Evolutionary conservation across 2,797 vertebrate species (phyloP), one percentile per base, ranked within the genome.

Genomic region (Catharus ustulatus): DNA sequence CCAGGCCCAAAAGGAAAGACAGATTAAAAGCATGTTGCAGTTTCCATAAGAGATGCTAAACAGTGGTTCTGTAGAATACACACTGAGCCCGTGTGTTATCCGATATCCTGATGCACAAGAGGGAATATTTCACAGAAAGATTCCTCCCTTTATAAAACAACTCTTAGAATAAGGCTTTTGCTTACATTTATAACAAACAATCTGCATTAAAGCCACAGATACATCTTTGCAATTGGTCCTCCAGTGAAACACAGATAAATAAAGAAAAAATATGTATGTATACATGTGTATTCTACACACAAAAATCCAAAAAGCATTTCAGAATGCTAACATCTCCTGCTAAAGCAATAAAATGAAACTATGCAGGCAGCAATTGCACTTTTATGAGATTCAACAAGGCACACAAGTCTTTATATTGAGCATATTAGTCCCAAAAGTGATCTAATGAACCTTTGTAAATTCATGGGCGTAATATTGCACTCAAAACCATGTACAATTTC

Each of bases 381-480:
- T 93, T 43, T 34, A 78, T 43, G 79, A 81, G 36, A 76, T 19
- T 78, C 38, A 77, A 10, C 58, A 84, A 73, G 46, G 49, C 51
- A 89, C 10, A 30, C 21, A 82, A n/a, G 59, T 69, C n/a, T 52
- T 66, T 34, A 52, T 58, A 88, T 19, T 6, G 21, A 67, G 26
- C 0, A 0, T 67, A 79, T 71, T 79, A 74, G 17, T 88, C 85
- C 87, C 69, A 30, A 72, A 85, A 91, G 45, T 49, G 43, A 54
- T 42, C 29, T 68, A 85, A 64, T 24, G 51, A 75, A 55, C 36
- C 27, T 82, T 34, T 58, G 14, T 32, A 76, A 84, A 82, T 79
- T 81, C 52, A 64, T 8, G 22, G 38, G 59, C 0, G 0, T 48
- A 78, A 66, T 11, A 21, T 11, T 49, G 43, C 26, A 36, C 34